Base-by-base conservation (phyloP, 2,113 vertebrate genomes). In the Vulpes vulpes region DNA sequence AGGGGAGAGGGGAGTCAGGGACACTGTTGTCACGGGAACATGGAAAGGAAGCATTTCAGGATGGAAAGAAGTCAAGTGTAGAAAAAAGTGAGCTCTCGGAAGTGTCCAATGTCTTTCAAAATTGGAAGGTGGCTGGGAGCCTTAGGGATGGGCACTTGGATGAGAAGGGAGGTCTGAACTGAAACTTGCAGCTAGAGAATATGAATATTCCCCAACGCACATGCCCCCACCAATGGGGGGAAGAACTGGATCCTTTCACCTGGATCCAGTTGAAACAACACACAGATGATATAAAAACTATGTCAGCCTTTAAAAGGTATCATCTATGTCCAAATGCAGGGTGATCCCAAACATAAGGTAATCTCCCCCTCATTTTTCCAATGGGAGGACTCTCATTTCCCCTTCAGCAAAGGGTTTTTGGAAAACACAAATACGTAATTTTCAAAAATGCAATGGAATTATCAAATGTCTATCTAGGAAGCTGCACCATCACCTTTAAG, bases 1-100 rank as follows among this genome's bases (percentile, higher is more conserved):
- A 11, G 38, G 69, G 2, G 7, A 8, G 5, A 11, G 19, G 43
- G 14, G 25, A 8, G 11, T 1, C 0, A 7, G 2, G 9, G 25
- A 67, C 19, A 57, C 65, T 16, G 7, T 4, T 65, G 35, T 49
- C 60, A 10, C 0, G 1, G 25, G 35, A 49, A 60, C 5, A 5
- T 5, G 4, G 0, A 8, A n/a, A 38, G 71, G 59, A 30, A 32
- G 59, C 86, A 27, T 23, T 76, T 76, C 43, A 59, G 59, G 49
- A 27, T 0, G 19, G 22, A 27, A 80, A 84, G 67, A 19, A 20
- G 4, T 57, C 57, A 22, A 69, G 51, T 25, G 11, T 11, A 76
- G 64, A 1, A 16, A 2, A 35, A 11, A 9, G 6, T 8, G 10
- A 57, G 62, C 51, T 71, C 30, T 38, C 8, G 32, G 78, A 55